phyloP scores from a whole-genome alignment of 2,888 invertebrate species.

The Pheosia tremula region DNA sequence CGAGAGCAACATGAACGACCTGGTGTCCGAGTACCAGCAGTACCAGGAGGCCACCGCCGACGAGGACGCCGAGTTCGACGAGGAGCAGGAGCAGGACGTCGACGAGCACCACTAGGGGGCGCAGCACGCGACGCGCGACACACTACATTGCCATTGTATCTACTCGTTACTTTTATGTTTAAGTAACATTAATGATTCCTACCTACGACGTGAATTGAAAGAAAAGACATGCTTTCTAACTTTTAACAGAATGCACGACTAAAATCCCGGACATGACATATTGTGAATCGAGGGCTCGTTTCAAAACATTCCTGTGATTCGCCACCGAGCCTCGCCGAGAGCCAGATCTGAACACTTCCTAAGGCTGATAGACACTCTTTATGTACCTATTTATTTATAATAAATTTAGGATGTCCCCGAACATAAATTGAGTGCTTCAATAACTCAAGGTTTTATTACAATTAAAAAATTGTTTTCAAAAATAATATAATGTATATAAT shows the following conservation, averaged over 20 bases:
- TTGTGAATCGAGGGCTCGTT: constrained; percentile 57
- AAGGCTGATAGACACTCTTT: constrained; percentile 76
- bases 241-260: constrained; percentile 80
- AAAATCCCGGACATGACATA: constrained; percentile 67
- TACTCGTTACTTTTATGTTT: constrained; percentile 69
- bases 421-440: constrained; percentile 74
- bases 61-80: constrained; percentile 92
- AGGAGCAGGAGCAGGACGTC: constrained; percentile 89
- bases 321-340: constrained; percentile 58
- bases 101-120: constrained; percentile 80
- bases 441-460: constrained; percentile 75
- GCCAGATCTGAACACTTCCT: constrained; percentile 70
- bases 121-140: constrained; percentile 38
- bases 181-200: constrained; percentile 80
- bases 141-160: constrained; percentile 74
- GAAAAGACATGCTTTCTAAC: constrained; percentile 80
- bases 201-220: constrained; percentile 6
- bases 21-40: constrained; percentile 96
- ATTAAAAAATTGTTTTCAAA: constrained; percentile 70
- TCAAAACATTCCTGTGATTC: constrained; percentile 71
- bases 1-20: constrained; percentile 97
- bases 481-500: constrained; percentile 82
- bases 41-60: constrained; percentile 95
- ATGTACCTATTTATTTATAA: constrained; percentile 48
- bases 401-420: constrained; percentile 61